Evolutionary conservation across 2,888 invertebrate genomes (phyloP), one percentile per base, ranked within the genome.

Genomic region (Dioctria rufipes): DNA sequence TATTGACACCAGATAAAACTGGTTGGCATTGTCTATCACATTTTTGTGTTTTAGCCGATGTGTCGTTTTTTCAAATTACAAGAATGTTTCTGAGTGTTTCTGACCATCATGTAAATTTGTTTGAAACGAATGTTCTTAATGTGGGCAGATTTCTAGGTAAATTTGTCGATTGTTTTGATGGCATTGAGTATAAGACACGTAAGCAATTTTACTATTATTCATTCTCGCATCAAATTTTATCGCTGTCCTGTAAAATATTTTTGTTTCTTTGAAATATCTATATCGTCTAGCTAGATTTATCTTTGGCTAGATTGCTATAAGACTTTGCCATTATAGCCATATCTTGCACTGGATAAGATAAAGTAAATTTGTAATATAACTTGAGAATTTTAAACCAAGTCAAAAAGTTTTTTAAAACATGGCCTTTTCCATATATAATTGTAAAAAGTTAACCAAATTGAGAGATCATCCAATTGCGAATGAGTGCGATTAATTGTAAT

Each of bases 381-480:
- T 40, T 42, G 66, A 78, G 67, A 40, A 78, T 66, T 78, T 66
- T 78, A 58, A 79, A 77, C 42, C 49, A 69, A 66, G 43, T 51
- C 73, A 51, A 78, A 78, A 79, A 65, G 43, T 58, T 78, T 78
- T 78, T 78, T 49, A 78, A 42, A 67, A 79, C 60, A 79, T 79
- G 79, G 79, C 79, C 79, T 79, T 77, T 79, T 79, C 79, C 79
- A 67, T 78, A 77, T 69, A 49, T 78, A 66, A 78, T 78, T 78
- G 78, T 78, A 78, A 66, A 77, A 77, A 77, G 63, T 77, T 77
- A 77, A 77, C 77, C 77, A 63, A 66, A 66, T 77, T 77, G 63
- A 77, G 63, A 77, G 77, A 77, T 66, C 58, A 77, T 77, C 77
- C 77, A 61, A 63, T 66, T 66, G 63, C 63, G 77, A 77, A 77